A percentile compares a stretch with the other conserved stretches of the same genome.
Conservation (phyloP, 2,113 vertebrate genomes). For the Sapayoa aenigma region DNA sequence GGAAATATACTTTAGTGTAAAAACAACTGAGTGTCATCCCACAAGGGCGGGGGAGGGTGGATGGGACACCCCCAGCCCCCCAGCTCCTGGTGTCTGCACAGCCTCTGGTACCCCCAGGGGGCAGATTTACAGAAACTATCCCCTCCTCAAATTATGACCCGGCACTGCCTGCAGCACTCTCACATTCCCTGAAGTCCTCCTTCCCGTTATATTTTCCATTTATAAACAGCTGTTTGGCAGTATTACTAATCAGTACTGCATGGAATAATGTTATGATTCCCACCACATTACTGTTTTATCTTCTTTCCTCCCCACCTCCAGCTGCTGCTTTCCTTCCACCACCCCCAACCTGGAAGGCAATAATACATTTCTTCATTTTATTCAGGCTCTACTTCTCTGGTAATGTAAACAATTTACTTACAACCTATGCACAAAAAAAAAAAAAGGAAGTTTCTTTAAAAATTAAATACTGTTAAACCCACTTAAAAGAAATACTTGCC, state of each 20-base stretch:
- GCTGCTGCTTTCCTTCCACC: slow-evolving; percentile 28
- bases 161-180: background rate
- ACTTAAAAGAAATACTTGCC: slow-evolving; percentile 63
- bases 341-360: background rate
- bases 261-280: background rate
- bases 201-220: background rate
- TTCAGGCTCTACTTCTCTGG: background rate
- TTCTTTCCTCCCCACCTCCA: slow-evolving; percentile 3
- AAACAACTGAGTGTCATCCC: background rate
- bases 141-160: background rate
- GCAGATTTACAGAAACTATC: background rate
- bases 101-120: background rate
- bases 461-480: slow-evolving; percentile 65
- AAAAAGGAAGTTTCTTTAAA: background rate
- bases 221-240: slow-evolving; percentile 48
- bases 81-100: background rate
- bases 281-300: slow-evolving; percentile 26
- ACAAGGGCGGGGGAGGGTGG: background rate
- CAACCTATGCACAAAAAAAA: background rate
- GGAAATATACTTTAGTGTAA: rapidly evolving
- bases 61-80: background rate
- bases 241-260: background rate
- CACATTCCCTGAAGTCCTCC: background rate
- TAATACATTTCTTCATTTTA: slow-evolving; percentile 2
- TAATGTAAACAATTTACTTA: slow-evolving; percentile 42